These are phyloP conservation scores for Apolygus lucorum DNA, from an alignment of 1,140 invertebrate species.

Conservation along the genomic window DNA sequence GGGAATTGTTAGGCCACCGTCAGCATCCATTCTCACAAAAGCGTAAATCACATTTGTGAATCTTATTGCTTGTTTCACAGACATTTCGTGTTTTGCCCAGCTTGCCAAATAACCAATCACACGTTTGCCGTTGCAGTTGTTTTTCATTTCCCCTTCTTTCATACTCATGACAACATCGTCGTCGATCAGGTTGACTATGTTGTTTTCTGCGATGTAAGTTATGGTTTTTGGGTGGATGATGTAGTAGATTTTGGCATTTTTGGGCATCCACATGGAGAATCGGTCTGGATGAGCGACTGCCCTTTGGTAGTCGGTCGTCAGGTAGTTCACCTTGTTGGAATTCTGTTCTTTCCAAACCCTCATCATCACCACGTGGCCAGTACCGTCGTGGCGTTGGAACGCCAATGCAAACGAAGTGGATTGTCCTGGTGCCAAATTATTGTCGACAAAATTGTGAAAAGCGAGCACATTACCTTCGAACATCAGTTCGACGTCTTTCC, in stretches of 20 bases:
- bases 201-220: background rate
- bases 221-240: background rate
- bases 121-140: constrained; percentile 27
- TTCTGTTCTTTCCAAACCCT: constrained; percentile 12
- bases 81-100: constrained; percentile 27
- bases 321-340: background rate
- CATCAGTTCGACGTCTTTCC: background rate
- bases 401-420: background rate
- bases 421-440: background rate
- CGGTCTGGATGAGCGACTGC: background rate
- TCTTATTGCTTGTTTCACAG: constrained; percentile 8
- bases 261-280: constrained; percentile 12
- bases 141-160: background rate
- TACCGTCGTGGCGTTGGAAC: constrained; percentile 4
- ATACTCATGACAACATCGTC: background rate
- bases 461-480: constrained; percentile 6
- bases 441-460: constrained; percentile 10
- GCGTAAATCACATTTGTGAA: constrained; percentile 31
- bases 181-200: background rate
- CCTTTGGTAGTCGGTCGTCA: constrained; percentile 9
- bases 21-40: constrained; percentile 28
- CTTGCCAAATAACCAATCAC: constrained; percentile 30
- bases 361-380: constrained; percentile 7
- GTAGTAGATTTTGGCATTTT: background rate
- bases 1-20: constrained; percentile 22